Percentiles rank a stretch among this genome's conserved stretches.
phyloP scores from a whole-genome alignment of 2,888 invertebrate species.

The Phaedon cochleariae region DNA sequence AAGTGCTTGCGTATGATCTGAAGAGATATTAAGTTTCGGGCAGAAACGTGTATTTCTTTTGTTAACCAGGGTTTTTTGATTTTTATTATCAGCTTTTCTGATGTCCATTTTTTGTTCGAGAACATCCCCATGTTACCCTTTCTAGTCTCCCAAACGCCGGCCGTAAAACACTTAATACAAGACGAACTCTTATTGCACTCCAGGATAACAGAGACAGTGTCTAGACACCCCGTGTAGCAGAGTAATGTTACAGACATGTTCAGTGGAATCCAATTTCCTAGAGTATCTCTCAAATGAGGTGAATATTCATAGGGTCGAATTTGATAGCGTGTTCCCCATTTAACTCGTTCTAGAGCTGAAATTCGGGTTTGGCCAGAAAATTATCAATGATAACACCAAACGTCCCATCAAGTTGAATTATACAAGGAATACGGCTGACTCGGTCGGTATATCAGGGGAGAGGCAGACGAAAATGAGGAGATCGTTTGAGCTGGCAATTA shows the following conservation, averaged over 20 bases:
- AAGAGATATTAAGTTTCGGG: background rate
- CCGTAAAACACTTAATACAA: too few species aligned
- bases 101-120: too few species aligned
- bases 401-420: background rate
- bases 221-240: background rate
- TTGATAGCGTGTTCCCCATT: background rate
- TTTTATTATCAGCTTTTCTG: too few species aligned
- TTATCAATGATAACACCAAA: background rate
- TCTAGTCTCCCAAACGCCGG: too few species aligned
- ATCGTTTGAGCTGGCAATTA: background rate
- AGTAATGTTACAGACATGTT: background rate
- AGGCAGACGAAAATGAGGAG: background rate
- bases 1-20: background rate
- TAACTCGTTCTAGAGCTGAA: background rate
- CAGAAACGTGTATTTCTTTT: too few species aligned
- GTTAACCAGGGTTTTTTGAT: too few species aligned
- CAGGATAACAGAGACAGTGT: too few species aligned
- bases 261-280: background rate
- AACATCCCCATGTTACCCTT: too few species aligned
- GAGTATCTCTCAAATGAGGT: background rate
- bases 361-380: background rate
- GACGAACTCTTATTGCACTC: too few species aligned
- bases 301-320: background rate
- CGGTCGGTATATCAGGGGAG: background rate
- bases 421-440: background rate